Base-by-base conservation (phyloP, 1,140 invertebrate genomes). In the Scaptomyza hsui region DNA sequence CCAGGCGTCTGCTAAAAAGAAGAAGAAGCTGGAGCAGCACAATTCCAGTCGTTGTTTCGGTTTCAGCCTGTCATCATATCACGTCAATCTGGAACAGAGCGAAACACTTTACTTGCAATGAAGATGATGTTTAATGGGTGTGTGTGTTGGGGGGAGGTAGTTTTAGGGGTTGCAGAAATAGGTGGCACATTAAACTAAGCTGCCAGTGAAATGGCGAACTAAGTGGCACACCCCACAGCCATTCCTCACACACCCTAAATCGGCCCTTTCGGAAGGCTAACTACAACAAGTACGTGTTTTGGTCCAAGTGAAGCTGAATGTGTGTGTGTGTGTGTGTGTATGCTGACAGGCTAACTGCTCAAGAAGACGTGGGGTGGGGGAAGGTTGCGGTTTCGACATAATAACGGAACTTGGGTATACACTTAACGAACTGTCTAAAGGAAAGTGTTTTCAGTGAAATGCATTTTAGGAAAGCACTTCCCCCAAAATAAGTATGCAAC, bases 151-250 rank as follows among this genome's bases (percentile, higher is more conserved):
- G 15, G 12, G 32, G 61, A 19, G 21, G 47, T 24, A n/a, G 24
- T 24, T 24, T n/a, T 32, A 44, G 15, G n/a, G 13, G 19, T 16
- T 6, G 2, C 10, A 39, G 37, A 1, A 15, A 18, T 42, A 45
- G 32, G 32, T 44, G 5, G 42, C 51, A 79, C 80, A 79, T 79
- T 76, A 73, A 79, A 83, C 80, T 80, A 85, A 85, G 80, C 72
- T 80, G 75, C 63, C 75, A 79, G 72, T 55, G 57, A 85, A 79
- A 83, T 83, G 80, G 80, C 72, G 64, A 73, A 63, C 72, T 72
- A 79, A 76, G 80, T 76, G 80, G 48, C 55, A 59, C 44, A 64
- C 72, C 72, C 72, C 56, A 44, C 59, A 51, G 37, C 56, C 63
- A 41, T 62, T 41, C 7, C 10, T 19, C 19, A 16, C 19, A 55